A percentile compares a stretch with the other conserved stretches of the same genome.
Conservation (phyloP, 2,888 invertebrate species). For the Scaptomyza caliginosa region DNA sequence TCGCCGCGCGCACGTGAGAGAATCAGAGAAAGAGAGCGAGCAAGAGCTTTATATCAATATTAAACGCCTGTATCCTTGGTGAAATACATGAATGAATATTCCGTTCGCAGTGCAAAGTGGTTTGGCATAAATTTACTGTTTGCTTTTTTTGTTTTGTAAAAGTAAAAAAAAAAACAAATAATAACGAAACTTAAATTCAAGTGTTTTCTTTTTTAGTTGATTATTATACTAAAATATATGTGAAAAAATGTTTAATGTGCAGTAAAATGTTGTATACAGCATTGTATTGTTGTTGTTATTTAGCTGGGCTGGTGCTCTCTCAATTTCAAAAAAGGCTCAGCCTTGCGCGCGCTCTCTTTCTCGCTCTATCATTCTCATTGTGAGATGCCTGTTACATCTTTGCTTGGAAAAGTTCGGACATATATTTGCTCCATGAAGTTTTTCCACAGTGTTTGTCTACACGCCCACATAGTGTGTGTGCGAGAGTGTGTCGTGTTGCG, state of each 20-base stretch:
- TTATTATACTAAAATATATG: not conserved
- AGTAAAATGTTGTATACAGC: slow-evolving; percentile 22
- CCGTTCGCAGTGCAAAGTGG: slow-evolving; percentile 30
- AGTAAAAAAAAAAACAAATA: not conserved
- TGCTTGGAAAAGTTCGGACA: slow-evolving; percentile 69
- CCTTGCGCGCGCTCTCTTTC: slow-evolving; percentile 34
- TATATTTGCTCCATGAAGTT: slow-evolving; percentile 64
- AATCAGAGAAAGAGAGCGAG: slow-evolving; percentile 11
- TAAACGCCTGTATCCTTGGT: slow-evolving; percentile 65
- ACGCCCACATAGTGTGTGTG: slow-evolving; percentile 65
- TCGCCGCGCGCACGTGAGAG: slow-evolving; percentile 45
- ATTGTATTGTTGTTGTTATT: slow-evolving; percentile 51
- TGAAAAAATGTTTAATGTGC: not conserved
- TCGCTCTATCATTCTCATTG: slow-evolving; percentile 24
- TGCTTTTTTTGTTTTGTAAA: slow-evolving; percentile 7
- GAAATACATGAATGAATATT: slow-evolving; percentile 71
- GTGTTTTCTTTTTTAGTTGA: not conserved
- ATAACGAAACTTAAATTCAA: not conserved
- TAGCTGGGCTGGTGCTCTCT: slow-evolving; percentile 40
- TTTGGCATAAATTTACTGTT: slow-evolving; percentile 27
- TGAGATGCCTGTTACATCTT: slow-evolving; percentile 68
- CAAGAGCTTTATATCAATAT: slow-evolving; percentile 25
- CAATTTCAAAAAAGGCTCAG: slow-evolving; percentile 40
- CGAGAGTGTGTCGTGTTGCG: slow-evolving; percentile 7
- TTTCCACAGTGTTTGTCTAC: slow-evolving; percentile 77